These are phyloP conservation scores for Elmis aenea DNA, from an alignment of 2,888 invertebrate species.

Conservation along the genomic window DNA sequence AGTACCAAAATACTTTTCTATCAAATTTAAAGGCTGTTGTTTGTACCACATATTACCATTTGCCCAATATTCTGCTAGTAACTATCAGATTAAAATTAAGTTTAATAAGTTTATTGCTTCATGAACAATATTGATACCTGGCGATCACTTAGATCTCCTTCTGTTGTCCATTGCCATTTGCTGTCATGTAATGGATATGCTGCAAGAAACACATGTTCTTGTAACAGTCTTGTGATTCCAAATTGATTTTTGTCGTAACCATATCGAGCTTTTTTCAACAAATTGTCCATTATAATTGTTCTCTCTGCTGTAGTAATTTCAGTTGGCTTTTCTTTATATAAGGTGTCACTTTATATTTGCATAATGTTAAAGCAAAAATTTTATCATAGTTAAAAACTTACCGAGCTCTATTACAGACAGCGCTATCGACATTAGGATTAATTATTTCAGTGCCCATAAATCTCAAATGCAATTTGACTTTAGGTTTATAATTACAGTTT, in stretches of 20 bases:
- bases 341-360: neutral
- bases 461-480: neutral
- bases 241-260: slow-evolving; percentile 29
- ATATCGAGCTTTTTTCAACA: slow-evolving; percentile 32
- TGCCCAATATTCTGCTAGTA: slow-evolving; percentile 57
- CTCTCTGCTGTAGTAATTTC: neutral
- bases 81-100: slow-evolving; percentile 35
- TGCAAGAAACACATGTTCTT: slow-evolving; percentile 30
- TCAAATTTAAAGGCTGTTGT: slow-evolving; percentile 56
- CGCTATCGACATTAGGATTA: neutral
- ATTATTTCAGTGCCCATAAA: neutral
- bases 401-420: neutral
- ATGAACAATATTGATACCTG: slow-evolving; percentile 31
- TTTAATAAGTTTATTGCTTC: neutral
- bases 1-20: slow-evolving; percentile 54
- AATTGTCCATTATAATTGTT: slow-evolving; percentile 24
- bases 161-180: slow-evolving; percentile 32
- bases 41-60: slow-evolving; percentile 51
- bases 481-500: neutral
- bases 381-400: no score
- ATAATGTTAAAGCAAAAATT: neutral
- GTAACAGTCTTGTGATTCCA: slow-evolving; percentile 34
- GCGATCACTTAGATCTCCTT: slow-evolving; percentile 37
- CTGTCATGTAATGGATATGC: slow-evolving; percentile 43
- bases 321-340: neutral